These are phyloP conservation scores for Sorex araneus DNA, from an alignment of 2,113 vertebrate genomes.

Conservation along the genomic window DNA sequence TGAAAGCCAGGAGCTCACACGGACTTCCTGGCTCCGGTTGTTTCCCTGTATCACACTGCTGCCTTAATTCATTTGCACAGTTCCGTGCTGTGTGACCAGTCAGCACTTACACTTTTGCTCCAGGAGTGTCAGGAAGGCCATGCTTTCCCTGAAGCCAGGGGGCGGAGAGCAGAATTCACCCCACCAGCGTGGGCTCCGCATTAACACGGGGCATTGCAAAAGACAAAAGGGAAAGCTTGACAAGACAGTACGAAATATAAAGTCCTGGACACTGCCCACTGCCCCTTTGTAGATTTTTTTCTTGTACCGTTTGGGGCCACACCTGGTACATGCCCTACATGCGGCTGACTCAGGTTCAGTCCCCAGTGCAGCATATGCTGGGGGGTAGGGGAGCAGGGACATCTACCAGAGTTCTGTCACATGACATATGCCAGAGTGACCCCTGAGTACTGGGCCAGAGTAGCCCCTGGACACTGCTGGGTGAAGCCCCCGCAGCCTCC, in stretches of 20 bases:
- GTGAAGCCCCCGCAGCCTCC: too few relatives aligned
- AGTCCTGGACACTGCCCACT: too few relatives aligned
- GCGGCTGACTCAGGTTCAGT: too few relatives aligned
- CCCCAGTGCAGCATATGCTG: background rate
- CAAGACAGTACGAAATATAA: constrained; percentile 23
- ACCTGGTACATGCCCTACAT: too few relatives aligned
- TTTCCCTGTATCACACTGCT: background rate
- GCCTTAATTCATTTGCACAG: constrained; percentile 51
- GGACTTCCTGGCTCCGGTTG: background rate
- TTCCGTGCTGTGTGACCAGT: constrained; percentile 5
- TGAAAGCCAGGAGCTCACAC: background rate
- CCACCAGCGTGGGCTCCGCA: background rate
- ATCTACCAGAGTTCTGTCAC: too few relatives aligned
- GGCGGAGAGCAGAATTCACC: background rate
- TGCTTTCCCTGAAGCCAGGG: background rate
- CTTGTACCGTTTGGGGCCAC: too few relatives aligned
- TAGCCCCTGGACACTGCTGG: too few relatives aligned
- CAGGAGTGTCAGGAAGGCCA: background rate
- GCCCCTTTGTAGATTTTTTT: too few relatives aligned
- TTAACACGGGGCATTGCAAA: background rate
- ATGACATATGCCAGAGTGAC: too few relatives aligned
- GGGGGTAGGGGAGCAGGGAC: background rate
- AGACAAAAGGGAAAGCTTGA: background rate
- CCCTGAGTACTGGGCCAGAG: too few relatives aligned
- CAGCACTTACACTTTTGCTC: constrained; percentile 43